Evolutionary conservation across 2,797 vertebrate genomes (phyloP).

Genomic region (Myiotriccus ornatus): DNA sequence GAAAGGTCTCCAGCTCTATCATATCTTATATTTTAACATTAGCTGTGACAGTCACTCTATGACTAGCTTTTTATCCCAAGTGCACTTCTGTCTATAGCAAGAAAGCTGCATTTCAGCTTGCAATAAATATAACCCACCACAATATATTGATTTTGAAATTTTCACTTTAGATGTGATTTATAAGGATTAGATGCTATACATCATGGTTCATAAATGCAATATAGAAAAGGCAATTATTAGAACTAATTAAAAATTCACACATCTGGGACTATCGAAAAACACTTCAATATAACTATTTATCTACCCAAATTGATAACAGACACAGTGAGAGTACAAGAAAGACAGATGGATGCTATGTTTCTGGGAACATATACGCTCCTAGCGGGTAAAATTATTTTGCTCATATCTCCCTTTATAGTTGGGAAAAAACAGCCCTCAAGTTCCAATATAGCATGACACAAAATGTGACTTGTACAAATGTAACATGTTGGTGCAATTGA

Average conservation of each 20-base stretch:
- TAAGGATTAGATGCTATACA: background rate
- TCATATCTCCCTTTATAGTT: background rate
- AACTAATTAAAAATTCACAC: constrained; percentile 31
- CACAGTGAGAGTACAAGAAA: background rate
- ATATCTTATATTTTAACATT: background rate
- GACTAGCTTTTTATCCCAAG: background rate
- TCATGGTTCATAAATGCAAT: constrained; percentile 3
- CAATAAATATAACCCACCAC: background rate
- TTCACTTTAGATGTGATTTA: background rate
- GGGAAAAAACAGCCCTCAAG: background rate
- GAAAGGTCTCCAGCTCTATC: background rate
- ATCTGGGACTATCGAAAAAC: constrained; percentile 5
- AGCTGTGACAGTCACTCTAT: background rate
- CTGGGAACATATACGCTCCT: background rate
- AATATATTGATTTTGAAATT: background rate
- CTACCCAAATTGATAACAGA: constrained; percentile 1
- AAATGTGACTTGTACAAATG: background rate
- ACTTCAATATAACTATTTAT: constrained; percentile 5
- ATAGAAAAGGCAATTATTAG: constrained; percentile 3
- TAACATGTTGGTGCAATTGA: constrained; percentile 11
- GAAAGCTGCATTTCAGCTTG: background rate
- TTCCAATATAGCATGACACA: constrained; percentile 23
- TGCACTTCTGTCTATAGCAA: background rate
- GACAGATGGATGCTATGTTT: constrained; percentile 1
- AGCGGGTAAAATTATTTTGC: background rate